Evolutionary conservation across 2,888 invertebrate species (phyloP), one percentile per base, ranked within the genome.

Genomic region (Dryocosmus kuriphilus): DNA sequence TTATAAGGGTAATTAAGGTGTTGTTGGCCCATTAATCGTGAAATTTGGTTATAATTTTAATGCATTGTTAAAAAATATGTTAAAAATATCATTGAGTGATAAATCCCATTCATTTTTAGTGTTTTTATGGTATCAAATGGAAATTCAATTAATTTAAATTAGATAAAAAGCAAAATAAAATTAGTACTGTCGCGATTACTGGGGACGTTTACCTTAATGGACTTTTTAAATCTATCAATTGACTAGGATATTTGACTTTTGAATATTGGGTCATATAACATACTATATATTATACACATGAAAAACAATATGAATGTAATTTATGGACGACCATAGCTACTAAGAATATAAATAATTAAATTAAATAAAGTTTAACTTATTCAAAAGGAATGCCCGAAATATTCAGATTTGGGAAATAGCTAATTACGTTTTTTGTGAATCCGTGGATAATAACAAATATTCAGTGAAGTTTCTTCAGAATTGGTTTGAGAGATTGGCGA

Each of bases 201-300:
- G n/a, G n/a, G n/a, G n/a, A n/a, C n/a, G n/a, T n/a, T n/a, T n/a
- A n/a, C n/a, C n/a, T n/a, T n/a, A n/a, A 71, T 55, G 41, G 71
- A 71, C n/a, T 71, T 30, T 71, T 82, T 84, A 84, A 85, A 82
- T 77, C 85, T 87, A 88, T 85, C 84, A 88, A 88, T 88, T 89
- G 89, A 89, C 89, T 89, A 89, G 88, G 82, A 85, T 85, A 86
- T 71, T 71, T 71, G n/a, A 46, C 27, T 71, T 55, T 71, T n/a
- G n/a, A 51, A 71, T 51, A 71, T 71, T 51, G 30, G n/a, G 55
- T 55, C 22, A 22, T 22, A 22, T 55, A 60, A 60, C 27, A 60
- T 60, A 27, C 22, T 27, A 60, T 60, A 60, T 60, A n/a, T 27
- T 60, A 60, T 27, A 27, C 60, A 60, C 16, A 11, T 24, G 57